Evolutionary conservation across 2,113 vertebrate genomes (phyloP).

Genomic region (Lota lota): DNA sequence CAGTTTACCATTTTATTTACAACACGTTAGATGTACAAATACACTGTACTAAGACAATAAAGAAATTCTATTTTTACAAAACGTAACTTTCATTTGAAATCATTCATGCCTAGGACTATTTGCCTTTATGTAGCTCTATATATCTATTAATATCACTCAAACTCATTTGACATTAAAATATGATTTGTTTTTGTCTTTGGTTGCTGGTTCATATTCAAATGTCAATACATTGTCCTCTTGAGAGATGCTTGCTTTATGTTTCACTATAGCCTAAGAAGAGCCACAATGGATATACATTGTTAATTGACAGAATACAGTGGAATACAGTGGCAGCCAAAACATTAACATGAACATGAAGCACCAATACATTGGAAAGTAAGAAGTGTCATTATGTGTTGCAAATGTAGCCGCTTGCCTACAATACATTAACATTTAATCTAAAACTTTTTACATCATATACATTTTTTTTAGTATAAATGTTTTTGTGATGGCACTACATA

Average conservation of each 20-base stretch:
- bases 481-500: conserved; percentile 62
- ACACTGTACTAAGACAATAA: conserved; percentile 65
- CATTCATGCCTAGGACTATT: conserved; percentile 25
- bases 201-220: conserved; percentile 32
- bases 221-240: conserved; percentile 3
- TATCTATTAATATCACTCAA: conserved; percentile 18
- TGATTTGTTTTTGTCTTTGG: conserved; percentile 46
- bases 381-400: conserved; percentile 24
- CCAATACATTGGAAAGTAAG: conserved; percentile 11
- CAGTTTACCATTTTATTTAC: conserved; percentile 74
- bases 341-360: conserved; percentile 11
- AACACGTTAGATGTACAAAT: conserved; percentile 73
- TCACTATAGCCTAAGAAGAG: neutral
- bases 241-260: conserved; percentile 13
- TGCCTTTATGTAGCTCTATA: conserved; percentile 12
- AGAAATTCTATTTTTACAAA: conserved; percentile 51
- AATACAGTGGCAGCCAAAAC: conserved; percentile 3
- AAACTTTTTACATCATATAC: conserved; percentile 78
- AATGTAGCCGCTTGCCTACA: conserved; percentile 39
- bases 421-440: conserved; percentile 52
- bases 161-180: neutral
- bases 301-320: neutral
- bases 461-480: conserved; percentile 64
- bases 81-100: conserved; percentile 9
- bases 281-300: no score